phyloP scores from a whole-genome alignment of 2,888 invertebrate genomes.

The Koerneria pararmatus region DNA sequence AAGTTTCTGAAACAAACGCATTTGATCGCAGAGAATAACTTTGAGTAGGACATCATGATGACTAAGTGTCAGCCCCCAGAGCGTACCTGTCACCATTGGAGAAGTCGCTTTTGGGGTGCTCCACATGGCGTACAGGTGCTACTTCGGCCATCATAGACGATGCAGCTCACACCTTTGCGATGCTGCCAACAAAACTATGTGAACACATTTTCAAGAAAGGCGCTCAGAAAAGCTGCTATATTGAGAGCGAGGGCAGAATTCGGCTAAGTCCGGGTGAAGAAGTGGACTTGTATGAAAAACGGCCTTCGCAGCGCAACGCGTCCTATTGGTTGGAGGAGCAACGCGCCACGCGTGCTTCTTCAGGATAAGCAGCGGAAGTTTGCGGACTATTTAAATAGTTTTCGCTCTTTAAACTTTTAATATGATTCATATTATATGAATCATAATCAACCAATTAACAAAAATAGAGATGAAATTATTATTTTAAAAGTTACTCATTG shows the following conservation, averaged over 20 bases:
- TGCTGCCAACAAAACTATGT: neutral
- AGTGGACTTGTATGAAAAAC: slow-evolving; percentile 18
- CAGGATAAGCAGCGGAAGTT: too few relatives aligned
- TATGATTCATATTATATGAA: too few relatives aligned
- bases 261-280: slow-evolving; percentile 26
- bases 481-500: too few relatives aligned
- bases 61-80: too few relatives aligned
- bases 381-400: too few relatives aligned
- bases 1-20: too few relatives aligned
- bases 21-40: too few relatives aligned
- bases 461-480: too few relatives aligned
- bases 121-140: slow-evolving; percentile 21
- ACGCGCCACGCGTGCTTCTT: too few relatives aligned
- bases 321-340: neutral
- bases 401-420: too few relatives aligned
- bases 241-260: neutral
- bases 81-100: slow-evolving; percentile 24
- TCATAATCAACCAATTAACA: too few relatives aligned
- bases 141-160: slow-evolving; percentile 27
- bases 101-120: slow-evolving; percentile 22
- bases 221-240: neutral
- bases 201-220: neutral
- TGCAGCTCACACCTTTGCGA: neutral
- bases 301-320: neutral
- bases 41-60: too few relatives aligned